Conservation (phyloP, 2,888 invertebrate species). For the Entomobrya multifasciata region DNA sequence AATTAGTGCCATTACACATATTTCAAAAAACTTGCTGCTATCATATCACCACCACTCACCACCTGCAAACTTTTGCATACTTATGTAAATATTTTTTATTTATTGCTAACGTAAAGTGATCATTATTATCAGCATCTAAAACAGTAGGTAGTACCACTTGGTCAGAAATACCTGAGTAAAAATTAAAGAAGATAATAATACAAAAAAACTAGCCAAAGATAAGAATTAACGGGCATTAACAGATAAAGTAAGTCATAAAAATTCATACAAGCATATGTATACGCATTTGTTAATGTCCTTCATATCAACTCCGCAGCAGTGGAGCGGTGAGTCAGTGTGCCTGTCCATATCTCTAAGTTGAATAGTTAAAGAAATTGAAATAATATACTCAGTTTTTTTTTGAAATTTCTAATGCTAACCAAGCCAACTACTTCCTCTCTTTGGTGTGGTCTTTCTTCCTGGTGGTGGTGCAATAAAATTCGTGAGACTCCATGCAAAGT, state of each 20-base stretch:
- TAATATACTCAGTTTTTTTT: too few species aligned
- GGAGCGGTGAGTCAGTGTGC: not conserved
- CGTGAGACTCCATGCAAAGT: conserved; percentile 62
- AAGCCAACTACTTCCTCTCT: not conserved
- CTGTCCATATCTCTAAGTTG: too few species aligned
- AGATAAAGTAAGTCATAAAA: too few species aligned
- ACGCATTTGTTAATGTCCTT: too few species aligned
- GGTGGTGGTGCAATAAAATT: conserved; percentile 22
- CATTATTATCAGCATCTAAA: conserved; percentile 2
- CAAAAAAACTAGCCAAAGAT: not conserved
- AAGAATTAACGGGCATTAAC: too few species aligned
- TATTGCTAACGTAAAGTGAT: conserved; percentile 2
- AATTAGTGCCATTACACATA: conserved; percentile 38
- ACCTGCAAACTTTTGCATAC: conserved; percentile 24
- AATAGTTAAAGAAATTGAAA: not conserved
- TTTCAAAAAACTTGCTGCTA: conserved; percentile 41
- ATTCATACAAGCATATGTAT: too few species aligned
- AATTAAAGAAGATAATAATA: not conserved
- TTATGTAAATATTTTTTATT: conserved; percentile 2
- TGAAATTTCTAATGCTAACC: too few species aligned
- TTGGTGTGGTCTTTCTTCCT: conserved; percentile 1
- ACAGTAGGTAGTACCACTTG: not conserved
- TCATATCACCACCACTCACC: too few species aligned
- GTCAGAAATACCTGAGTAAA: not conserved
- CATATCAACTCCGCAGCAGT: too few species aligned